phyloP scores from a whole-genome alignment of 1,140 invertebrate genomes.

The Telenomus remus region DNA sequence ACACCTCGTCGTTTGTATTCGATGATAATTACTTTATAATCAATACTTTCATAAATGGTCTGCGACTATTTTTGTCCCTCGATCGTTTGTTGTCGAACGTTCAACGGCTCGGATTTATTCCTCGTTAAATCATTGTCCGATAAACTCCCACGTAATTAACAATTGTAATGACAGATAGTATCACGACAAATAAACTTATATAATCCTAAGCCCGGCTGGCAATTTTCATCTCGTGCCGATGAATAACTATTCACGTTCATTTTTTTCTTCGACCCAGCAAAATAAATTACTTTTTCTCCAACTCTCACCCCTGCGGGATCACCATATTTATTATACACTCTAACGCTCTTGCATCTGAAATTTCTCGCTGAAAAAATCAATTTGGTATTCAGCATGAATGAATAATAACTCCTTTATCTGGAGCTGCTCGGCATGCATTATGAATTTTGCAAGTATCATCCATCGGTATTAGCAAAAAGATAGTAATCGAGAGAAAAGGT shows the following conservation, averaged over 20 bases:
- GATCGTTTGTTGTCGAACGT: constrained; percentile 17
- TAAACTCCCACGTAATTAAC: constrained; percentile 46
- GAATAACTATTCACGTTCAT: no score
- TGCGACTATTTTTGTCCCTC: constrained; percentile 15
- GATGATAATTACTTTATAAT: constrained; percentile 28
- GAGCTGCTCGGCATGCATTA: no score
- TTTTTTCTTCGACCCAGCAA: no score
- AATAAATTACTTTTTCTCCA: no score
- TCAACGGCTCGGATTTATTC: constrained; percentile 16
- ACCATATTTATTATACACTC: no score
- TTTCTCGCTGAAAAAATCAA: no score
- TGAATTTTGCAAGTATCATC: constrained; percentile 24
- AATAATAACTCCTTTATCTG: constrained; percentile 3
- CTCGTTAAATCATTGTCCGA: constrained; percentile 16
- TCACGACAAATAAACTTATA: constrained; percentile 17
- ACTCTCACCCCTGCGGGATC: no score
- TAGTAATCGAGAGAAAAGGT: constrained; percentile 17
- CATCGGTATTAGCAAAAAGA: constrained; percentile 34
- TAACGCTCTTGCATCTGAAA: no score
- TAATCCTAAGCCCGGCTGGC: constrained; percentile 9
- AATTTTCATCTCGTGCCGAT: no score
- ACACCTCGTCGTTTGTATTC: constrained; percentile 8
- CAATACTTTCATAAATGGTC: constrained; percentile 20
- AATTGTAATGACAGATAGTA: constrained; percentile 45
- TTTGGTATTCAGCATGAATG: no score